Conservation (phyloP, 2,113 vertebrate genomes). For the Fregata magnificens region DNA sequence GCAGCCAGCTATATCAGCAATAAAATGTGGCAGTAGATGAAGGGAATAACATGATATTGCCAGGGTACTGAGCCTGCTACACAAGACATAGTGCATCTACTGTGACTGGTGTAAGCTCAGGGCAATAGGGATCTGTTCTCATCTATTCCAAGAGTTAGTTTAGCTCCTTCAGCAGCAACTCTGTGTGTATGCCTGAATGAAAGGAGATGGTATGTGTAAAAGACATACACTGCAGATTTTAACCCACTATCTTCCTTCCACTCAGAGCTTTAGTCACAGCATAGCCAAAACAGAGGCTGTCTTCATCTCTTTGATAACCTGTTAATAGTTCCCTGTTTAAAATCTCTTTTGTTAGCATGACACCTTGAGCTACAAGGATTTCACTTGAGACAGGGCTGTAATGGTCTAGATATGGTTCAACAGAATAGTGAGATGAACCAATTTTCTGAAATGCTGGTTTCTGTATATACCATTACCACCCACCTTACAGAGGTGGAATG, state of each 20-base stretch:
- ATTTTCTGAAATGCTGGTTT: conserved; percentile 6
- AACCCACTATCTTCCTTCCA: background rate
- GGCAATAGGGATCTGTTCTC: background rate
- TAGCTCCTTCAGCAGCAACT: background rate
- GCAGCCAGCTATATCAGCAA: background rate
- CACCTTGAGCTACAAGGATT: conserved; percentile 22
- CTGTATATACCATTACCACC: background rate
- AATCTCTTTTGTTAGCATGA: background rate
- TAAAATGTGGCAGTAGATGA: background rate
- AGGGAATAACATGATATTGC: background rate
- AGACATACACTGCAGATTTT: background rate
- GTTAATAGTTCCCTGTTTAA: background rate
- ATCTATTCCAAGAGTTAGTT: background rate
- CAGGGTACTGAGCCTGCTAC: background rate
- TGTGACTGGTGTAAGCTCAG: background rate
- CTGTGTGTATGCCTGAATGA: background rate
- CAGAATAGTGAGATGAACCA: conserved; percentile 5
- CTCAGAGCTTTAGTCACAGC: background rate
- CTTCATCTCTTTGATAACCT: background rate
- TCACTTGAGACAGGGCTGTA: conserved; percentile 3
- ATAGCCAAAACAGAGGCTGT: background rate
- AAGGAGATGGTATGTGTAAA: background rate
- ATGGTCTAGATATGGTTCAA: background rate
- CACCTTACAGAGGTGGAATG: background rate
- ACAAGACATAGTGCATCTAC: background rate